Evolutionary conservation across 2,797 vertebrate genomes (phyloP), one percentile per base, ranked within the genome.

Genomic region (Serranus cabrilla): DNA sequence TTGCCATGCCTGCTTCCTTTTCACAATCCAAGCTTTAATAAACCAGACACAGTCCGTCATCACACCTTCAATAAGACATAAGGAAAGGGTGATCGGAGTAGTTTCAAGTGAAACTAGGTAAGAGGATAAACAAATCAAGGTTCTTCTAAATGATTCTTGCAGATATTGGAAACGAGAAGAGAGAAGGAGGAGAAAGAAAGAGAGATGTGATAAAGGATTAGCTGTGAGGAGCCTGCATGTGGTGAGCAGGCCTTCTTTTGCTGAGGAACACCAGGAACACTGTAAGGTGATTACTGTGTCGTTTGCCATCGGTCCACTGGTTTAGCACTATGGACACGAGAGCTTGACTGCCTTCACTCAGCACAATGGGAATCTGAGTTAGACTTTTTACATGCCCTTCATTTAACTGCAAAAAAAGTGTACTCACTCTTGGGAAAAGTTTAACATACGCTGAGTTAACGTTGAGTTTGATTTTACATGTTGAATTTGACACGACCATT

Each of bases 271-370:
- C 91, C 90, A 88, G 92, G 91, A 92, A 93, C 93, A 95, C 94
- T 94, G 94, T 95, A 94, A 95, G 95, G 94, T 95, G 94, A 95
- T 96, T 95, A 95, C 94, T 91, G 90, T 92, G 93, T 93, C 88
- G 87, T 95, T 95, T 94, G 91, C 89, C 80, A 89, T 90, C 92
- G 94, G 68, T 95, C 92, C 94, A 94, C 71, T 95, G 94, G 90
- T 93, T 92, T 76, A 92, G 86, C 92, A 93, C 95, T 95, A 95
- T 91, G 90, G 92, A 82, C 88, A 87, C 84, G 52, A 74, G 89
- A 83, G 89, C 87, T 82, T 64, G 70, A 74, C 85, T 79, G 88
- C 87, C 87, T 90, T 83, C 64, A 68, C 78, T 75, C 87, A 27
- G 71, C 81, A 92, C 91, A 94, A 90, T 86, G 76, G 86, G 75